Conservation (phyloP, 2,797 vertebrate genomes). For the Neoniphon sammara region DNA sequence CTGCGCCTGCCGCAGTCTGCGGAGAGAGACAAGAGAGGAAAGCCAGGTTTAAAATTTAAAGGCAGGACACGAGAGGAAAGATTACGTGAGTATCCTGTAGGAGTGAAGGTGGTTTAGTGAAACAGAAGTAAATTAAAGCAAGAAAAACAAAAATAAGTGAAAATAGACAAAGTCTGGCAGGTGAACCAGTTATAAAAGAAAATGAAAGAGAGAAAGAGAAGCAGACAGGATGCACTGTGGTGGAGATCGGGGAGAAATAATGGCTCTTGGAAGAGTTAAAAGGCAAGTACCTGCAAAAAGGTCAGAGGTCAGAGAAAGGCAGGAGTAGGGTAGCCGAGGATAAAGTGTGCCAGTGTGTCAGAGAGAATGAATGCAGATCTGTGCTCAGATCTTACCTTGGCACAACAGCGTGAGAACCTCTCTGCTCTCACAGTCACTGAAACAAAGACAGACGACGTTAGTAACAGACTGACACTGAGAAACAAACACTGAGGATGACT, state of each 20-base stretch:
- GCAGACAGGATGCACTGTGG: not conserved
- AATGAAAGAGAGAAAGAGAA: not conserved
- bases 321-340: slow-evolving; percentile 4
- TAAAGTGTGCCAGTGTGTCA: slow-evolving; percentile 52
- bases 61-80: not conserved
- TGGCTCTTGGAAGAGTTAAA: not conserved
- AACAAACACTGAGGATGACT: slow-evolving; percentile 18
- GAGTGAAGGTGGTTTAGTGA: too few species aligned
- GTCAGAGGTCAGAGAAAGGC: not conserved
- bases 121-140: too few species aligned
- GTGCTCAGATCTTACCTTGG: slow-evolving; percentile 84
- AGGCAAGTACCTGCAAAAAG: slow-evolving; percentile 11
- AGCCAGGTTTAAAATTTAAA: not conserved
- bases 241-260: not conserved
- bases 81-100: too few species aligned
- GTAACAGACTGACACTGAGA: slow-evolving; percentile 13
- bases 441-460: slow-evolving; percentile 65
- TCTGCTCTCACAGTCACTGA: slow-evolving; percentile 88
- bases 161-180: too few species aligned
- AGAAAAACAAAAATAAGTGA: too few species aligned
- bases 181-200: not conserved
- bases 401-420: slow-evolving; percentile 87
- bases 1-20: slow-evolving; percentile 91
- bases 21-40: not conserved
- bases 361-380: slow-evolving; percentile 23